phyloP scores from a whole-genome alignment of 2,113 vertebrate species.

The Phodopus roborovskii region DNA sequence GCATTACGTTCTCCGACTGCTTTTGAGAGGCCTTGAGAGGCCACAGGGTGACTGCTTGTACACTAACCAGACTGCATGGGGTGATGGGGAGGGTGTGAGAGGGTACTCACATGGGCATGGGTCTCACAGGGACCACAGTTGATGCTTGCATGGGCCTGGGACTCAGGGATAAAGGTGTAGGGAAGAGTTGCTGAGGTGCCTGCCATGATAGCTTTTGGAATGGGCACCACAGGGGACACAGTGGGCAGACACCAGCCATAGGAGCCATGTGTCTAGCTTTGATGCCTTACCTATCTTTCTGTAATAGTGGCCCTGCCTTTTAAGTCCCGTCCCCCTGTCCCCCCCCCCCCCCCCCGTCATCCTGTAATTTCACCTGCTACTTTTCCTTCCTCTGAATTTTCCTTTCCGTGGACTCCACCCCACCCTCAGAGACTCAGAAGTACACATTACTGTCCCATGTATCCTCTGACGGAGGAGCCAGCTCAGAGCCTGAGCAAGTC shows the following conservation, averaged over 20 bases:
- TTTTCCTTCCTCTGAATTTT: background rate
- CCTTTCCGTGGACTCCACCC: background rate
- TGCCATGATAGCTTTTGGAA: background rate
- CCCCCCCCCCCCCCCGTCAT: background rate
- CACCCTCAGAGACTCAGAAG: background rate
- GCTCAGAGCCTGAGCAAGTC: background rate
- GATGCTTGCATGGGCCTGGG: constrained; percentile 69
- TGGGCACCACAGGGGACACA: background rate
- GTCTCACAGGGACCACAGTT: background rate
- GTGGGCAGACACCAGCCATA: background rate
- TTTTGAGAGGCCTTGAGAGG: constrained; percentile 47
- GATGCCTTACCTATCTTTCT: background rate
- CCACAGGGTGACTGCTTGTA: constrained; percentile 68
- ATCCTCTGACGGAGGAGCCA: background rate
- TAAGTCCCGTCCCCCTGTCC: no score
- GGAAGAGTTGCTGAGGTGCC: background rate
- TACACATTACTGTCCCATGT: background rate
- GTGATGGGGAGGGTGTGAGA: background rate
- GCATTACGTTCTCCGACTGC: constrained; percentile 83
- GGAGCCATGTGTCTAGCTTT: background rate
- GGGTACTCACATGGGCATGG: constrained; percentile 36
- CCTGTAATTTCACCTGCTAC: background rate
- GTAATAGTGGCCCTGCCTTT: background rate
- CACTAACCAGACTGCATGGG: constrained; percentile 81
- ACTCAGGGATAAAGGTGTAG: background rate